Evolutionary conservation across 92 coral and sea anemone species (phyloP).

Genomic region (Hydrozoanthus gracilis): DNA sequence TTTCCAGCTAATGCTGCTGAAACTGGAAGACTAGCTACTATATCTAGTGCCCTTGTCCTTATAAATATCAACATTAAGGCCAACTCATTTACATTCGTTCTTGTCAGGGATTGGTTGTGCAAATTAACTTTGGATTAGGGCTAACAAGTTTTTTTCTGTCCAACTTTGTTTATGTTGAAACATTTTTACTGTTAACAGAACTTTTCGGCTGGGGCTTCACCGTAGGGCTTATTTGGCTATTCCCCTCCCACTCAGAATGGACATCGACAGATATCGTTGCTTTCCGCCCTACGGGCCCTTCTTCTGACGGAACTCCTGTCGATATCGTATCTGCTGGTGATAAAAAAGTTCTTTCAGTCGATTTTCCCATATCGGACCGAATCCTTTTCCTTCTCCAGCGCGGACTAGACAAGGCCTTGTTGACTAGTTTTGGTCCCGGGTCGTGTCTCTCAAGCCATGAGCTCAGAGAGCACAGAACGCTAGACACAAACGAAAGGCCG

Average conservation of each 20-base stretch:
- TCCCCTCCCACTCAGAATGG: background rate
- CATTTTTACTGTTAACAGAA: background rate
- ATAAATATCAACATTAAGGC: too few relatives aligned
- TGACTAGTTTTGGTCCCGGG: constrained; percentile 19
- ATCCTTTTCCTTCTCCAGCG: background rate
- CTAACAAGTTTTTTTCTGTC: too few relatives aligned
- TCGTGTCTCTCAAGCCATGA: constrained; percentile 72
- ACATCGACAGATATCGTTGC: background rate
- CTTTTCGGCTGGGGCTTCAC: background rate
- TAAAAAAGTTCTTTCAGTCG: too few relatives aligned
- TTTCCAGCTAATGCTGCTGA: too few relatives aligned
- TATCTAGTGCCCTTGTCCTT: too few relatives aligned
- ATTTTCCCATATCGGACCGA: too few relatives aligned
- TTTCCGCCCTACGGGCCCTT: background rate
- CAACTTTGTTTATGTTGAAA: background rate
- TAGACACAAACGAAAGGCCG: constrained; percentile 80
- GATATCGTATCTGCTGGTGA: too few relatives aligned
- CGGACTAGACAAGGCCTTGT: background rate
- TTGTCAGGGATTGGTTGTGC: too few relatives aligned
- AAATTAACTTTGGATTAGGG: too few relatives aligned
- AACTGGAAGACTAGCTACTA: too few relatives aligned
- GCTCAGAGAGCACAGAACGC: constrained; percentile 81
- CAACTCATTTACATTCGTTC: too few relatives aligned
- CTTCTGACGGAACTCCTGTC: too few relatives aligned
- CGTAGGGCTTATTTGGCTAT: background rate